phyloP scores from a whole-genome alignment of 2,888 invertebrate species.

The Pachydiplax longipennis region DNA sequence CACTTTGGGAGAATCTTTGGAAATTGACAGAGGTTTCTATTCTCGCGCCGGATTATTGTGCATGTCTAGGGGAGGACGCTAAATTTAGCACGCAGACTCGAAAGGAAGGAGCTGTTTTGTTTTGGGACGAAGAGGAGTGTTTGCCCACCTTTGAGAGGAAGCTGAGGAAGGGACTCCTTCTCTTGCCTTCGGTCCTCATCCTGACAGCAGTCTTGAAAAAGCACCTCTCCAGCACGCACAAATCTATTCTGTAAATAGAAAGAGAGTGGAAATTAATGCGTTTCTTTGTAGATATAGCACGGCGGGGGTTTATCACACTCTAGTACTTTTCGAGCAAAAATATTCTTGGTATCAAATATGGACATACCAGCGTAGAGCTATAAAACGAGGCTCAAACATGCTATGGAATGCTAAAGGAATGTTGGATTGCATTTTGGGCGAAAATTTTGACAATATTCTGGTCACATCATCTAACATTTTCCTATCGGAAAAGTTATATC shows the following conservation, averaged over 20 bases:
- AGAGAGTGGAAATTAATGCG: not conserved
- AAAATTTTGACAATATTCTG: no score
- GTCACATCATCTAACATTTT: no score
- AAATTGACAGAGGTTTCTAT: not conserved
- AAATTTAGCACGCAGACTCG: not conserved
- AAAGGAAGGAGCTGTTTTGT: not conserved
- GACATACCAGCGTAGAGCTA: not conserved
- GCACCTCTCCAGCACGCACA: not conserved
- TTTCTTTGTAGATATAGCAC: not conserved
- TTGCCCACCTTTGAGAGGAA: slow-evolving; percentile 26
- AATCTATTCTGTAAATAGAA: not conserved
- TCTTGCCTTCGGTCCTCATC: slow-evolving; percentile 34
- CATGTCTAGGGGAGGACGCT: not conserved
- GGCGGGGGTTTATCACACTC: not conserved
- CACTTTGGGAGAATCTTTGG: not conserved
- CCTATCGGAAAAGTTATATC: no score
- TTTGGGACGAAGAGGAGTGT: not conserved
- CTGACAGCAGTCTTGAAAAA: not conserved
- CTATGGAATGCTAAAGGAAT: not conserved
- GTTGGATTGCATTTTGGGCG: no score
- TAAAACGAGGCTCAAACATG: not conserved
- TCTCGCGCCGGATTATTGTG: not conserved
- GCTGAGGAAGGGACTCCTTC: slow-evolving; percentile 29
- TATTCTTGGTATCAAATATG: no score
- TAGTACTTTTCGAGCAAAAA: no score